Base-by-base conservation (phyloP, 2,888 invertebrate genomes). In the Pseudoips prasinana region DNA sequence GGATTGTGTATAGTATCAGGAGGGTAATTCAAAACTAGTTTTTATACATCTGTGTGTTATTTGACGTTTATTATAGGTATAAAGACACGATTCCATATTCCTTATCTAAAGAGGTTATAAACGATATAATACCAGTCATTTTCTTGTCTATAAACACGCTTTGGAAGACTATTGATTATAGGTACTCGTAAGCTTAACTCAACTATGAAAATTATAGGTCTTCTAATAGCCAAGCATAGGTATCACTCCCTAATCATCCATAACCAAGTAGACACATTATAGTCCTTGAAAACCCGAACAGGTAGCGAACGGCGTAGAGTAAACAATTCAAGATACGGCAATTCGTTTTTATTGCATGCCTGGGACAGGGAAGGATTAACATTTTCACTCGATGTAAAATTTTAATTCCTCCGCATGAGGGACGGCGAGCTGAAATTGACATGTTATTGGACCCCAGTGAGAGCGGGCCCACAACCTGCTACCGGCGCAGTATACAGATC, bases 381-480 rank as follows among this genome's bases (percentile, higher is more conserved):
- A 77, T 83, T 82, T 81, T 75, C 74, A 70, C 70, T 77, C 73
- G 56, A 79, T 78, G 73, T 84, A 74, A 79, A 85, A 84, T 83
- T 83, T 83, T 83, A 82, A 84, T 84, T 79, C 77, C 60, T 65
- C 53, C 56, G 71, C 76, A 69, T 74, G 71, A 77, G 73, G 73
- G 74, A 74, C 67, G 66, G 64, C 53, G 53, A 50, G 64, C 56
- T 64, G 62, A 72, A 82, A 85, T 82, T 82, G 82, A 80, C 77
- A 66, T 74, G 72, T 76, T 79, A 84, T 79, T 70, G 74, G 73
- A 53, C 83, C 82, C 82, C 45, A 45, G 80, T 54, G 82, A 54
- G 46, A 38, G 39, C 41, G 37, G 37, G 36, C 30, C 39, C 31
- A 10, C 34, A 38, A 26, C 37, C 41, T 34, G 43, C 39, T 40